phyloP scores from a whole-genome alignment of 2,113 vertebrate species.

The Cyprinodon brontotheroides region DNA sequence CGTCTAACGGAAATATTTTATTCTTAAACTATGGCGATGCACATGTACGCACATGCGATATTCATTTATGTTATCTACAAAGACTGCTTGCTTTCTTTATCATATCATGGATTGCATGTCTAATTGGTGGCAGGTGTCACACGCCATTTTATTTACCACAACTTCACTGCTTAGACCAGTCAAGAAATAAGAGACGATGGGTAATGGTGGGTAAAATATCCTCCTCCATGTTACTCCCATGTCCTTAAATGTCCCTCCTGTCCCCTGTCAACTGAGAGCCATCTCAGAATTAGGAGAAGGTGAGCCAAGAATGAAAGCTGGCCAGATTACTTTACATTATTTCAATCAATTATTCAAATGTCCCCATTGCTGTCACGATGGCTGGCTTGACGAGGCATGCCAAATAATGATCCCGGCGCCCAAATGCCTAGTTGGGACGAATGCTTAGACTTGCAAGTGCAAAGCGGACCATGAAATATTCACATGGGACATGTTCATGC shows the following conservation, averaged over 20 bases:
- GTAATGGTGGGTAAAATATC: slow-evolving; percentile 75
- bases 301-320: slow-evolving; percentile 74
- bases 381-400: slow-evolving; percentile 56
- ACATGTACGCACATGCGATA: no score
- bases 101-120: slow-evolving; percentile 12
- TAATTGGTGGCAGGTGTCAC: slow-evolving; percentile 25
- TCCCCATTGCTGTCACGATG: slow-evolving; percentile 66
- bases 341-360: slow-evolving; percentile 84
- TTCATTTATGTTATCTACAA: background rate
- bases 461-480: slow-evolving; percentile 35
- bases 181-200: slow-evolving; percentile 54
- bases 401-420: slow-evolving; percentile 57
- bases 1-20: background rate
- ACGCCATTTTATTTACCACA: slow-evolving; percentile 55
- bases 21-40: no score
- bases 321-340: slow-evolving; percentile 84
- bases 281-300: slow-evolving; percentile 70
- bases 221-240: slow-evolving; percentile 67
- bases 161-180: slow-evolving; percentile 40
- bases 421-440: slow-evolving; percentile 1
- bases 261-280: slow-evolving; percentile 64
- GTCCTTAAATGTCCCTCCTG: slow-evolving; percentile 74
- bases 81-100: background rate
- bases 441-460: slow-evolving; percentile 21
- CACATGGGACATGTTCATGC: slow-evolving; percentile 15